Evolutionary conservation across 1,140 invertebrate genomes (phyloP), one percentile per base, ranked within the genome.

Genomic region (Drosophila pseudoobscura): DNA sequence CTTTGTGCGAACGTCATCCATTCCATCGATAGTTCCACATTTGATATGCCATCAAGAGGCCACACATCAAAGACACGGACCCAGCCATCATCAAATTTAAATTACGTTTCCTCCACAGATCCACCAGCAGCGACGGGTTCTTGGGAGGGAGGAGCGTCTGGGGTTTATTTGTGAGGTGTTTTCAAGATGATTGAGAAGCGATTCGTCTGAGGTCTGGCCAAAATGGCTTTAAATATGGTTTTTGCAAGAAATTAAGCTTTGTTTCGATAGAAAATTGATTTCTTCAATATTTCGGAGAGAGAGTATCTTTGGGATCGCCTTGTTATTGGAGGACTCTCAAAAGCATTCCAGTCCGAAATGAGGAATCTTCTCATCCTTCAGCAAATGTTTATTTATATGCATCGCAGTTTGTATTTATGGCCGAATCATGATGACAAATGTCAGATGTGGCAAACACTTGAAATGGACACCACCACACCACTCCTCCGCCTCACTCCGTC

Each of bases 391-490:
- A 78, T 85, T 85, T 85, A 87, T 85, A 65, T 57, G 53, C 75
- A 24, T 47, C 75, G 75, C 83, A 88, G 84, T 88, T 88, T 88
- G 83, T 89, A 88, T 88, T 88, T 88, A 88, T 88, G 84, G 83
- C 64, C 84, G 64, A 84, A 88, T 88, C 83, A 88, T 83, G 79
- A 88, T 88, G 83, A 88, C 83, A 88, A 88, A 88, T 88, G 83
- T 88, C 83, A 83, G 66, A 69, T 79, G 78, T 73, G 78, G 75
- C 78, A 88, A 79, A 76, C 83, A 88, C 83, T 88, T 82, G 75
- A 88, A 79, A 68, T 77, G 61, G 78, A 83, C 71, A 88, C 76
- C 73, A 75, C 9, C 29, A 4, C 61, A 75, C 9, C 29, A 2
- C 55, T 24, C 7, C 15, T 2, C 39, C 15, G 54, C 9, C 22